A percentile compares a stretch with the other conserved stretches of the same genome.
These are phyloP conservation scores for Proisotoma minuta DNA, from an alignment of 2,888 invertebrate genomes.

Conservation along the genomic window DNA sequence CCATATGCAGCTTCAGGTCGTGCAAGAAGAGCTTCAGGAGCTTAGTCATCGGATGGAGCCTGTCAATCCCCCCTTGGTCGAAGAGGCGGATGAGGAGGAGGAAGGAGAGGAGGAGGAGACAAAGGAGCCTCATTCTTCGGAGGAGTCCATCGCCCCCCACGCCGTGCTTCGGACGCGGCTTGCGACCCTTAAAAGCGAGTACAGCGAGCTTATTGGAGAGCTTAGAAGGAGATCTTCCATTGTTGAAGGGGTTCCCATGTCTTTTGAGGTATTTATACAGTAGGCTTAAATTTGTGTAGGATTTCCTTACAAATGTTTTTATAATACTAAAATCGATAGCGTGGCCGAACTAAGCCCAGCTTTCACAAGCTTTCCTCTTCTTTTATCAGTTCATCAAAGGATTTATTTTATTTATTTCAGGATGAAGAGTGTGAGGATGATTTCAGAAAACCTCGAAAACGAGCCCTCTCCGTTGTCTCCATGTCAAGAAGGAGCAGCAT, in stretches of 20 bases:
- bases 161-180: conserved; percentile 45
- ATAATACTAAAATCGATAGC: no score
- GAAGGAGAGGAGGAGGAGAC: no score
- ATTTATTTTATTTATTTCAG: no score
- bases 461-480: conserved; percentile 47
- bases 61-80: conserved; percentile 13
- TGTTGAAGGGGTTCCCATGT: conserved; percentile 47
- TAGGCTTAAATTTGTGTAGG: no score
- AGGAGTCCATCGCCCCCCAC: conserved; percentile 29
- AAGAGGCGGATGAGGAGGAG: no score
- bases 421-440: conserved; percentile 51
- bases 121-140: neutral
- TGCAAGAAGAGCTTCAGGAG: conserved; percentile 50
- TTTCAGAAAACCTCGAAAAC: conserved; percentile 49
- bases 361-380: no score
- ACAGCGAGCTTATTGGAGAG: conserved; percentile 52
- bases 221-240: conserved; percentile 51
- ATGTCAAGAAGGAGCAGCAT: conserved; percentile 41
- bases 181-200: conserved; percentile 52
- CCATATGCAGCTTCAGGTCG: conserved; percentile 49
- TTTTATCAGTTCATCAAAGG: no score
- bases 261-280: conserved; percentile 47
- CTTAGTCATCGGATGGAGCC: conserved; percentile 46
- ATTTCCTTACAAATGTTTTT: no score
- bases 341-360: no score